Conservation (phyloP, 2,113 vertebrate species). For the Madoqua kirkii region DNA sequence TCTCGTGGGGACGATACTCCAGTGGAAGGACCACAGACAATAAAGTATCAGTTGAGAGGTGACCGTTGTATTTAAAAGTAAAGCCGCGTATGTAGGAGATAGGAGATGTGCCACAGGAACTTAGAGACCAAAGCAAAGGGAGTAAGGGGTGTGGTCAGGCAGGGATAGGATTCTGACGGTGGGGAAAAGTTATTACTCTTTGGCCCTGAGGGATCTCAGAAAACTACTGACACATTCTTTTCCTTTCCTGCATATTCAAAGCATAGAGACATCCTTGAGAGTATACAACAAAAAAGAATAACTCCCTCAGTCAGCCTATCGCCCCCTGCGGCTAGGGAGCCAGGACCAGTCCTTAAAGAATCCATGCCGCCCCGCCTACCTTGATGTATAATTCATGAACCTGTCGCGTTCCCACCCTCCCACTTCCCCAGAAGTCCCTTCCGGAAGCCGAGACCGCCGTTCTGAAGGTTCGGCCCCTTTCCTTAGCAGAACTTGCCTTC, state of each 20-base stretch:
- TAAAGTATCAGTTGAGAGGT: not conserved
- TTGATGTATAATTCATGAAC: slow-evolving; percentile 60
- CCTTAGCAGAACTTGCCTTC: not conserved
- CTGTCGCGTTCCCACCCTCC: not conserved
- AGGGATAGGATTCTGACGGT: not conserved
- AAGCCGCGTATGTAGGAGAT: not conserved
- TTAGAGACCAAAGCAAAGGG: not conserved
- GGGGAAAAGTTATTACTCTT: not conserved
- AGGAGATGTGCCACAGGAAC: not conserved
- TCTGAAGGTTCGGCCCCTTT: not conserved
- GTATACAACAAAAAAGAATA: not conserved
- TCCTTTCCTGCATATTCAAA: not conserved
- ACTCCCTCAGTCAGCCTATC: not conserved
- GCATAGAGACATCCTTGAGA: not conserved
- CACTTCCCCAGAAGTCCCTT: slow-evolving; percentile 26
- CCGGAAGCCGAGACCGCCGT: not conserved
- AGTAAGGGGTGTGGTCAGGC: not conserved
- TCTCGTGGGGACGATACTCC: not conserved
- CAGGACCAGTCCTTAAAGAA: not conserved
- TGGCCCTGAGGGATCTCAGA: not conserved
- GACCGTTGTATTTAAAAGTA: not conserved
- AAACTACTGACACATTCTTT: not conserved
- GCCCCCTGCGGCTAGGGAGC: not conserved
- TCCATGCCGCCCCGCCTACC: not conserved
- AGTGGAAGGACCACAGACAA: not conserved